A percentile compares a stretch with the other conserved stretches of the same genome.
These are phyloP conservation scores for Hipparchia semele DNA, from an alignment of 2,888 invertebrate species.

Conservation along the genomic window DNA sequence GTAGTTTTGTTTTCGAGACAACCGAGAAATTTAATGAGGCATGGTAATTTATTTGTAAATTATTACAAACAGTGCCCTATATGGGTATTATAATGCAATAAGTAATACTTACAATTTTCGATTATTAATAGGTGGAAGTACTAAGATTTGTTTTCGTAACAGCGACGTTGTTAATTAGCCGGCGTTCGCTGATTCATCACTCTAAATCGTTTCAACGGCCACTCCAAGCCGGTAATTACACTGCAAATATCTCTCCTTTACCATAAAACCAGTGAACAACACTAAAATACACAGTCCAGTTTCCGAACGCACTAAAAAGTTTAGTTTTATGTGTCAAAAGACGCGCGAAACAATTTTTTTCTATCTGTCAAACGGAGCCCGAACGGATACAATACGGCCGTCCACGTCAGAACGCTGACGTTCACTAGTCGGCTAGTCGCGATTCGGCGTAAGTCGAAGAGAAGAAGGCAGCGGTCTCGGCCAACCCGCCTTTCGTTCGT, in stretches of 20 bases:
- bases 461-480: slow-evolving; percentile 82
- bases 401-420: slow-evolving; percentile 79
- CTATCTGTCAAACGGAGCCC: slow-evolving; percentile 64
- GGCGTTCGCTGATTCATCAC: slow-evolving; percentile 82
- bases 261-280: slow-evolving; percentile 42
- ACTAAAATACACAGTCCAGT: slow-evolving; percentile 58
- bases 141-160: slow-evolving; percentile 76
- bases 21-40: neutral
- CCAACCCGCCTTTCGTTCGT: slow-evolving; percentile 81
- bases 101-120: slow-evolving; percentile 69
- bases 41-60: neutral
- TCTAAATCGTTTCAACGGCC: slow-evolving; percentile 77
- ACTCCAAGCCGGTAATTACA: slow-evolving; percentile 69
- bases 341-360: slow-evolving; percentile 78
- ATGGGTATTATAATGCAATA: neutral
- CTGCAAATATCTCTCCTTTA: slow-evolving; percentile 62
- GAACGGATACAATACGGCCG: slow-evolving; percentile 66
- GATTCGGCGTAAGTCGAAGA: slow-evolving; percentile 79
- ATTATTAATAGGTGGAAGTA: slow-evolving; percentile 59
- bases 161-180: slow-evolving; percentile 77
- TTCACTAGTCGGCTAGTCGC: slow-evolving; percentile 81
- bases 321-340: slow-evolving; percentile 67
- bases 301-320: slow-evolving; percentile 68
- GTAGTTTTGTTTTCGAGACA: neutral
- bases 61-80: neutral